Evolutionary conservation across 2,888 invertebrate genomes (phyloP), one percentile per base, ranked within the genome.

Genomic region (Polymixis flavicincta): DNA sequence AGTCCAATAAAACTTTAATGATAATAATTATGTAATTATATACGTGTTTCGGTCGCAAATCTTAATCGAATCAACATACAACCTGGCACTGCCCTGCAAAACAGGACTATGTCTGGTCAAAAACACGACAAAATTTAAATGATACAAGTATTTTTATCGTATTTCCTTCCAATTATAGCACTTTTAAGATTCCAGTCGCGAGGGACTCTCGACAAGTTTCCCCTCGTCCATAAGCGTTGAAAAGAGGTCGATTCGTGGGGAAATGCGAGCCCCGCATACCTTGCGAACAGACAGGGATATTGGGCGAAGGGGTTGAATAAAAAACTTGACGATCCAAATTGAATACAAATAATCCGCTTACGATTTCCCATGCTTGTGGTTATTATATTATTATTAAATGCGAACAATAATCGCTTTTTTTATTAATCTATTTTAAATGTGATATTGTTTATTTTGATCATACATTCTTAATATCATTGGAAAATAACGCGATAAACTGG

Each of bases 301-400:
- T 67, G 66, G 67, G 82, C 67, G 68, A 80, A 72, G 68, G 72
- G 68, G 80, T 72, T 72, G 68, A 69, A 82, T 70, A 71, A 77
- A 82, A 72, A 80, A 68, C 64, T 82, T 68, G 48, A 76, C 66
- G 67, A 64, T 67, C 54, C 54, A 80, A 80, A 80, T 80, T 82
- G 71, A 82, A 82, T 82, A 82, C 82, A 71, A 80, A 82, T 80
- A 80, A 80, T 80, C 80, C 82, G 77, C 76, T 82, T 82, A 70
- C 8, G 45, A 48, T n/a, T 52, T 45, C 45, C 66, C 25, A 55
- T 78, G 65, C n/a, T 45, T 60, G 50, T 55, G 50, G 42, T 57
- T 65, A 45, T 65, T 64, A 61, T 78, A 42, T 5, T 37, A 37
- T 37, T 37, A 37, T 37, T 37, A 37, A 61, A 66, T 59, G 19